Evolutionary conservation across 2,113 vertebrate species (phyloP), one percentile per base, ranked within the genome.

Genomic region (Eubucco bourcierii): DNA sequence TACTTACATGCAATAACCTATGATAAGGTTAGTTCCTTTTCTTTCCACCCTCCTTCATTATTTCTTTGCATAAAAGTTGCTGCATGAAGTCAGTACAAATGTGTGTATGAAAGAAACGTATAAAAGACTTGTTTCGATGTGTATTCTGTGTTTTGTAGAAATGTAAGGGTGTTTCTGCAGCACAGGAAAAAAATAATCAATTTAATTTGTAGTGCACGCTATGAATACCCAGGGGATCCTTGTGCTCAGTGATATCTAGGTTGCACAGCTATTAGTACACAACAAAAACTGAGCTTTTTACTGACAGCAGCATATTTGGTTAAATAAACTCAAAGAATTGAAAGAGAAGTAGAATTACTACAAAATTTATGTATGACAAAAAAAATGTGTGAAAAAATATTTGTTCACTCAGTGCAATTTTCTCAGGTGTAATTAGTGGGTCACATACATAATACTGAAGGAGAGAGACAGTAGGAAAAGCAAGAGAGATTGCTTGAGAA

Each of bases 1-100:
- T 91, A 87, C 80, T 74, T 93, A 92, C 59, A 73, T 88, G 86
- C 31, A 84, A 80, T 96, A 91, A 86, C 80, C 77, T 94, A 17
- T 55, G 71, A 67, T 94, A 91, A 88, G 66, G 74, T 93, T 96
- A 92, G 71, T 77, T 93, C 52, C 23, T 52, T 77, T 75, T 53
- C 83, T 31, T 4, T 1, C 20, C 53, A 13, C 27, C 25, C 53
- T 25, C 27, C 25, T 76, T 84, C 19, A 15, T 71, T 87, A 39
- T 91, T 80, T 71, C 73, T 84, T 63, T 74, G 41, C 9, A 41
- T 64, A 39, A 50, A 84, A 90, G 55, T 71, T 87, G 39, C 19
- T 85, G 44, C 84, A 83, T 53, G 33, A 65, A 86, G 20, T 59
- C 55, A 65, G 25, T 86, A 75, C 24, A 88, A 75, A 75, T 33